Conservation (phyloP, 2,888 invertebrate genomes). For the Monoplex corrugatus region DNA sequence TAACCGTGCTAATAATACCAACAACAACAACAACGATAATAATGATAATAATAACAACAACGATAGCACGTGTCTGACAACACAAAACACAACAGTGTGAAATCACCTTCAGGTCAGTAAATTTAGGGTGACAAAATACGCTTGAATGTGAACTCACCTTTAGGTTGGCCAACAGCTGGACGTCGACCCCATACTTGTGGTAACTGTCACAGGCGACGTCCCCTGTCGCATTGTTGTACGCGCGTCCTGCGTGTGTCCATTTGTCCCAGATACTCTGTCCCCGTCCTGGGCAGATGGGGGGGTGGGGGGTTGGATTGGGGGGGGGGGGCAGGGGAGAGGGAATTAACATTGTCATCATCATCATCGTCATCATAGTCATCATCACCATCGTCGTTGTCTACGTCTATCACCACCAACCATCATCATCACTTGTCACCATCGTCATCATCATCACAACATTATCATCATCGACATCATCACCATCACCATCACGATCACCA, state of each 20-base stretch:
- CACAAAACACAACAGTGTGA: no score
- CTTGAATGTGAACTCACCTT: slow-evolving; percentile 79
- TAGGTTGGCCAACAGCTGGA: slow-evolving; percentile 84
- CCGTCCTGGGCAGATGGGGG: slow-evolving; percentile 62
- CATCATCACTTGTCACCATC: no score
- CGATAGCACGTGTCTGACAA: no score
- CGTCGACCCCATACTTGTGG: slow-evolving; percentile 86
- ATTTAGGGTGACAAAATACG: background rate
- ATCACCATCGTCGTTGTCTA: background rate
- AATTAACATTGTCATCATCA: no score
- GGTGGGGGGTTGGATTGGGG: background rate
- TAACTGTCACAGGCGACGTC: slow-evolving; percentile 88
- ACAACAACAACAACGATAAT: no score
- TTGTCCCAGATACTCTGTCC: slow-evolving; percentile 84
- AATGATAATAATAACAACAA: no score
- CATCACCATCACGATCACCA: background rate
- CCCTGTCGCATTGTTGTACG: slow-evolving; percentile 85
- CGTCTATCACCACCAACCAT: background rate
- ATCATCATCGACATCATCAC: no score
- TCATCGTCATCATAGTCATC: background rate
- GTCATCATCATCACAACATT: no score
- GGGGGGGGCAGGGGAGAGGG: no score
- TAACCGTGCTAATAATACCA: no score
- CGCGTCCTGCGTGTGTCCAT: slow-evolving; percentile 84
- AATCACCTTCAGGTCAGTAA: no score